These are phyloP conservation scores for Caradrina kadenii DNA, from an alignment of 2,888 invertebrate genomes.

Conservation along the genomic window DNA sequence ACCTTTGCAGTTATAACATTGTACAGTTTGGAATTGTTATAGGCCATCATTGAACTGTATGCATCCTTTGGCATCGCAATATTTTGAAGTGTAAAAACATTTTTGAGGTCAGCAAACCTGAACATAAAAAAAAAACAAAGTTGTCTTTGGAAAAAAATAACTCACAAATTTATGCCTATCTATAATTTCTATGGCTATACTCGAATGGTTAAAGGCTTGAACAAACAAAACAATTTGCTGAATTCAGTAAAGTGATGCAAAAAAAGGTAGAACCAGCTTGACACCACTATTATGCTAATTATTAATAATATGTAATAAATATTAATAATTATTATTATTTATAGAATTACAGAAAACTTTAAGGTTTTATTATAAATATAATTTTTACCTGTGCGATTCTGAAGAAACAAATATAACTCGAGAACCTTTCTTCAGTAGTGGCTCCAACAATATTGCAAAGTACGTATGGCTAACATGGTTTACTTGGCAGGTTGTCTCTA, in stretches of 20 bases:
- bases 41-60: constrained; percentile 96
- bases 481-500: constrained; percentile 95
- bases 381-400: constrained; percentile 94
- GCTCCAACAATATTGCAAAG: constrained; percentile 93
- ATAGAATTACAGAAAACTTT: no score
- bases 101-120: constrained; percentile 86
- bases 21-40: constrained; percentile 97
- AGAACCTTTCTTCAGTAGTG: constrained; percentile 92
- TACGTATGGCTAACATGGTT: constrained; percentile 96
- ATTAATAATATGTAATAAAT: no score
- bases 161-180: no score
- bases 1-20: constrained; percentile 96
- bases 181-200: no score
- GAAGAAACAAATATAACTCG: constrained; percentile 97
- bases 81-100: constrained; percentile 89
- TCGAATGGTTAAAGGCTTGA: no score
- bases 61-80: constrained; percentile 93
- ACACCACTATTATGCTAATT: no score
- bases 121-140: constrained; percentile 56
- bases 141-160: no score
- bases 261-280: no score
- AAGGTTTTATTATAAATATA: no score
- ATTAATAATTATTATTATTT: no score
- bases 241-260: no score
- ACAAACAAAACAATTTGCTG: no score